Base-by-base conservation (phyloP, 2,888 invertebrate genomes). In the Amiota communis region DNA sequence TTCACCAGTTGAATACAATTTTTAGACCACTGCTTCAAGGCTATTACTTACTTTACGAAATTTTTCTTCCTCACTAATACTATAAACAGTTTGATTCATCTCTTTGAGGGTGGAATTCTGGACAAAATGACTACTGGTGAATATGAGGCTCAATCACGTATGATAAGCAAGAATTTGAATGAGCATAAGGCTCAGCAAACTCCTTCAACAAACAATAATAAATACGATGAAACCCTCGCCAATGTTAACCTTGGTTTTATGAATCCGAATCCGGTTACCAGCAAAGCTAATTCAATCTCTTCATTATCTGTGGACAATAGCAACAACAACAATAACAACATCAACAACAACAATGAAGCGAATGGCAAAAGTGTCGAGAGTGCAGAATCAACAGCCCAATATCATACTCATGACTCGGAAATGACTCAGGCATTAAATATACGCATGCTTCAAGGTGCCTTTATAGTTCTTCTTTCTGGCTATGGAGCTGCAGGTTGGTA, bases 51-150 rank as follows among this genome's bases (percentile, higher is more conserved):
- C 1, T 23, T 23, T 23, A 23, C 3, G 3, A 36, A 36, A 6
- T 4, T 36, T 36, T 36, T 36, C 3, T 36, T 36, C 36, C 6
- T 6, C 6, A 36, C 36, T 36, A 36, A 36, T 36, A n/a, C n/a
- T n/a, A 36, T 15, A 49, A 15, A 36, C 79, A 95, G 95, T 47
- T 89, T 95, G 1, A 94, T 94, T 91, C 92, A 92, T 53, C 91
- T 95, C 8, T 95, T 95, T 80, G 95, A 95, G 90, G 93, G 94
- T 1, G 95, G 95, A 2, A 94, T 95, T 67, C 88, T 95, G 70
- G 92, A 93, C 0, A 95, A 94, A 90, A 94, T 95, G 91, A 95
- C 95, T 0, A 93, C 93, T 79, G 93, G 93, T 71, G 95, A 95
- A 83, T 95, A 95, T 85, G 93, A 92, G 84, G 93, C 92, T 76